These are phyloP conservation scores for Genyomyrus donnyi DNA, from an alignment of 2,113 vertebrate species.

Conservation along the genomic window DNA sequence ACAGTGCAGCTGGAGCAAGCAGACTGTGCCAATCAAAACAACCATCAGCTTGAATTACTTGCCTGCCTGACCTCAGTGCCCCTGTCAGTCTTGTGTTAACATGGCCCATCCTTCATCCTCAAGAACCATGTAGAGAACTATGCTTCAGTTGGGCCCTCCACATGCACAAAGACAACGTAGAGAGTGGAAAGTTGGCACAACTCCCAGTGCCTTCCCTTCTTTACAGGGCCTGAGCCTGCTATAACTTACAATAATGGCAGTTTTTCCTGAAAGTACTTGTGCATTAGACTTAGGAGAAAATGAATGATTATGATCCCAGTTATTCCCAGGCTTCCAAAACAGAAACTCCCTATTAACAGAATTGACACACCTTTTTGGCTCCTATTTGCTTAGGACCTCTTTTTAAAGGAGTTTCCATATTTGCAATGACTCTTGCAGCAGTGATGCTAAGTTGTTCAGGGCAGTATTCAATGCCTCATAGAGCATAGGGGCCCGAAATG, in stretches of 20 bases:
- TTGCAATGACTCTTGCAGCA: slow-evolving; percentile 43
- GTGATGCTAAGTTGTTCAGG: slow-evolving; percentile 48
- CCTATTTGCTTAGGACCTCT: slow-evolving; percentile 53
- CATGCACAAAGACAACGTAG: background rate
- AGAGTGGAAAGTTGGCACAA: background rate
- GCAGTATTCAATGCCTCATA: slow-evolving; percentile 61
- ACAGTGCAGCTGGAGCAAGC: slow-evolving; percentile 53
- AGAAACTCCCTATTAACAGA: background rate
- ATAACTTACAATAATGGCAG: slow-evolving; percentile 7
- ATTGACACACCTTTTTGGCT: slow-evolving; percentile 62
- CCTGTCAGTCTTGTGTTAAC: background rate
- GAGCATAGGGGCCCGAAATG: slow-evolving; percentile 60
- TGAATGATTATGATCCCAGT: background rate
- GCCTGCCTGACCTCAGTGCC: slow-evolving; percentile 34
- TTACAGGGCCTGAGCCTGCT: background rate
- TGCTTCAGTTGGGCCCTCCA: background rate
- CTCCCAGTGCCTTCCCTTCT: background rate
- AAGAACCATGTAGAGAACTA: background rate
- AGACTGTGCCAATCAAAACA: slow-evolving; percentile 74
- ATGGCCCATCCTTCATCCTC: slow-evolving; percentile 5
- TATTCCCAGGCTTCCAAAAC: background rate
- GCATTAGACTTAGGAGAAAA: background rate
- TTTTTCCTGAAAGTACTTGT: background rate
- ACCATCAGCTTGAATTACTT: slow-evolving; percentile 58
- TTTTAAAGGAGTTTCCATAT: slow-evolving; percentile 54